phyloP scores from a whole-genome alignment of 2,113 vertebrate genomes.

The Drymodes brunneopygia region DNA sequence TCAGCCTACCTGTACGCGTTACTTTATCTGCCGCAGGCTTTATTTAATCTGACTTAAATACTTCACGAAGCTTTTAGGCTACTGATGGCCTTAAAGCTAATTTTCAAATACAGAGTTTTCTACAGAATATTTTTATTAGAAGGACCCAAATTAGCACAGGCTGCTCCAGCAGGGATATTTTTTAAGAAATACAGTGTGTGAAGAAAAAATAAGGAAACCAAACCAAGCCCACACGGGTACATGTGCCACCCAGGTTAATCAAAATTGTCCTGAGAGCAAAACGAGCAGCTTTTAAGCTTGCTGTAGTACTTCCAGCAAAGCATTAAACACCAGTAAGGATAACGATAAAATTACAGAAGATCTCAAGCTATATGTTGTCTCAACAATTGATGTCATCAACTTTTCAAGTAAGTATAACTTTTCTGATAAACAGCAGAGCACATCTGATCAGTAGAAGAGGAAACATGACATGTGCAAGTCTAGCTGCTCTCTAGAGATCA shows the following conservation, averaged over 20 bases:
- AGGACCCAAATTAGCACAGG: neutral
- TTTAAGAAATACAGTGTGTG: neutral
- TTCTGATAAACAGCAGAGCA: neutral
- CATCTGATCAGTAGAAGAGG: neutral
- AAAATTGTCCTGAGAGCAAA: neutral
- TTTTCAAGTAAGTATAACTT: neutral
- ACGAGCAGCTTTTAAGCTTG: neutral
- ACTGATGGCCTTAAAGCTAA: too few relatives aligned
- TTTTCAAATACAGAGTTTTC: neutral
- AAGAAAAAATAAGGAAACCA: neutral
- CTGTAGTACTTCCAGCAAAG: neutral
- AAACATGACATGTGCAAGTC: accelerated
- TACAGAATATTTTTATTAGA: neutral
- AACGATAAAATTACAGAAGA: neutral
- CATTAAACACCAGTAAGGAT: neutral
- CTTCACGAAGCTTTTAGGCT: neutral
- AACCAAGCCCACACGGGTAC: accelerated
- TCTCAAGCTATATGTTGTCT: neutral
- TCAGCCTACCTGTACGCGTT: accelerated
- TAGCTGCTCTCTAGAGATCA: neutral
- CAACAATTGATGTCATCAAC: neutral
- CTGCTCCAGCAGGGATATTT: neutral
- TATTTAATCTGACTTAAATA: neutral
- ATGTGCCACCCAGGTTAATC: neutral
- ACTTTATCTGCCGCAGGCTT: too few relatives aligned